Evolutionary conservation across 2,888 invertebrate genomes (phyloP).

Genomic region (Xylocampa areola): DNA sequence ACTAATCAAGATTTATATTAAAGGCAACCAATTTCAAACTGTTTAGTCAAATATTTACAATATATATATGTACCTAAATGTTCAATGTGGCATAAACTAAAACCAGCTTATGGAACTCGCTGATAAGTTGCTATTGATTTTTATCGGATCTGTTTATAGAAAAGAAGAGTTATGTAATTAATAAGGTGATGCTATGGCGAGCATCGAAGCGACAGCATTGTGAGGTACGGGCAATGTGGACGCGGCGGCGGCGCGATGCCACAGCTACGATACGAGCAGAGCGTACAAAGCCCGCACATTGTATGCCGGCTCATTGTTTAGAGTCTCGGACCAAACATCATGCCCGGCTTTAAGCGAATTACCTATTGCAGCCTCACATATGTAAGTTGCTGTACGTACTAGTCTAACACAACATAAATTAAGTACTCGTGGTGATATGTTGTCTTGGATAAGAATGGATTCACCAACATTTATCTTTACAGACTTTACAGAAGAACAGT

Average conservation of each 20-base stretch:
- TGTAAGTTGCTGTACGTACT: slow-evolving; percentile 43
- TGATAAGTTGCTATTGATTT: slow-evolving; percentile 1
- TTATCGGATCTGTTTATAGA: slow-evolving; percentile 6
- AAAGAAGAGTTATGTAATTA: slow-evolving; percentile 38
- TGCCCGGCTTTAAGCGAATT: slow-evolving; percentile 76
- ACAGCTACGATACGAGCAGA: slow-evolving; percentile 74
- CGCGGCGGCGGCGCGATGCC: slow-evolving; percentile 72
- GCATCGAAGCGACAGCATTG: slow-evolving; percentile 65
- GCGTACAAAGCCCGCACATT: slow-evolving; percentile 84
- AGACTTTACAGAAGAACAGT: no score
- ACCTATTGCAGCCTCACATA: slow-evolving; percentile 65
- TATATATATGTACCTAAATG: neutral
- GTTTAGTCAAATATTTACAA: neutral
- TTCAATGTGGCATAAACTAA: neutral
- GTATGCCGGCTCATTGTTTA: slow-evolving; percentile 80
- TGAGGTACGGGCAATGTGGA: slow-evolving; percentile 71
- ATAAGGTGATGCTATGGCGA: slow-evolving; percentile 41
- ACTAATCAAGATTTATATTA: neutral
- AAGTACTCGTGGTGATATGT: slow-evolving; percentile 15
- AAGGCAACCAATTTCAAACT: neutral
- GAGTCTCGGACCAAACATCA: slow-evolving; percentile 76
- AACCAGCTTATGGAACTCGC: neutral
- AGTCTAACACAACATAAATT: slow-evolving; percentile 23
- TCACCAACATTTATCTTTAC: neutral
- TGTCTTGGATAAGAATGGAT: neutral